Conservation (phyloP, 2,888 invertebrate genomes). For the Peribatodes rhomboidaria region DNA sequence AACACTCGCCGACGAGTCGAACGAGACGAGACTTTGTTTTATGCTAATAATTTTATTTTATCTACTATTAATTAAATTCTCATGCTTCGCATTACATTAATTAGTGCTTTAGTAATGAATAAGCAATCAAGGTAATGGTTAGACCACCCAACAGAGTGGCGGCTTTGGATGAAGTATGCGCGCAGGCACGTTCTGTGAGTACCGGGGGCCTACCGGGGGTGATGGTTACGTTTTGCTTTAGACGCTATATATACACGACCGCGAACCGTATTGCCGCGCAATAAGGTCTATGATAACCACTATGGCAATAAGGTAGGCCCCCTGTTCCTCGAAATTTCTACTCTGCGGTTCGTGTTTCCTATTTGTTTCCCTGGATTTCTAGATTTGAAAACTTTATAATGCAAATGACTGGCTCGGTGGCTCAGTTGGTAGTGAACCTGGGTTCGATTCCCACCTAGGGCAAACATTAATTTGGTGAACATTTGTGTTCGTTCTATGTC, state of each 20-base stretch:
- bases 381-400: slow-evolving; percentile 17
- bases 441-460: too few relatives aligned
- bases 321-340: slow-evolving; percentile 21
- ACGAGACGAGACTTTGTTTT: slow-evolving; percentile 17
- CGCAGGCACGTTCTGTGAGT: background rate
- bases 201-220: too few relatives aligned
- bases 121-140: slow-evolving; percentile 9
- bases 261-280: too few relatives aligned
- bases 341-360: slow-evolving; percentile 13
- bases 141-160: slow-evolving; percentile 9
- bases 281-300: too few relatives aligned
- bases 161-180: slow-evolving; percentile 9
- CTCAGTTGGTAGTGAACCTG: too few relatives aligned
- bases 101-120: slow-evolving; percentile 4
- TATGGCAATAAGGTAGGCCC: too few relatives aligned
- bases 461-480: too few relatives aligned
- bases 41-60: slow-evolving; percentile 34
- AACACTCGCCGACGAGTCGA: slow-evolving; percentile 23
- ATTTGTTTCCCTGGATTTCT: slow-evolving; percentile 8
- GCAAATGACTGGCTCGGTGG: too few relatives aligned
- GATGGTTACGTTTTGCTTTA: too few relatives aligned
- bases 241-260: too few relatives aligned
- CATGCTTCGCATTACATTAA: slow-evolving; percentile 14
- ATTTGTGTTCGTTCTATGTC: too few relatives aligned
- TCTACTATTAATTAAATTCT: slow-evolving; percentile 38